phyloP scores from a whole-genome alignment of 1,140 invertebrate species.

The Calycopis cecrops region DNA sequence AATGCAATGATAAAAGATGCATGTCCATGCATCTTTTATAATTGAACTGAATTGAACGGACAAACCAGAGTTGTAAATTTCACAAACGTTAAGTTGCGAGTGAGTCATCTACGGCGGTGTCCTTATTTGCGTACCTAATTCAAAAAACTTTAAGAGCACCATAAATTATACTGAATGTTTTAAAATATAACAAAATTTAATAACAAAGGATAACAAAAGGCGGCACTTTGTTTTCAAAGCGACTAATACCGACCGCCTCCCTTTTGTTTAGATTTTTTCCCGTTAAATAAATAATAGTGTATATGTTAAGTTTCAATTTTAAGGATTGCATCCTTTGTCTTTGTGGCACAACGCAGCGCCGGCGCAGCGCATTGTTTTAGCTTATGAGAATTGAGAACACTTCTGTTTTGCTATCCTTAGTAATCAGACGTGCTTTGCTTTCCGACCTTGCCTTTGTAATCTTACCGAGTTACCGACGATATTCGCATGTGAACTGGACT shows the following conservation, averaged over 20 bases:
- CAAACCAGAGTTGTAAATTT: constrained; percentile 5
- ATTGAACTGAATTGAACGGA: constrained; percentile 7
- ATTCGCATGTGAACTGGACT: constrained; percentile 14
- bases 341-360: constrained; percentile 6
- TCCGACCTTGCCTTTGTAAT: no score
- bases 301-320: constrained; percentile 8
- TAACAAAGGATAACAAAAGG: no score
- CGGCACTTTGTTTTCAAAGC: no score
- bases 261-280: no score
- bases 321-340: background rate
- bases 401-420: constrained; percentile 16
- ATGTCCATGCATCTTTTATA: constrained; percentile 1
- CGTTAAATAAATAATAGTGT: constrained; percentile 14
- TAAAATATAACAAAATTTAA: constrained; percentile 2
- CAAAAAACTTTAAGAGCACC: constrained; percentile 5
- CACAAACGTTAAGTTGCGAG: no score
- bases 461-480: constrained; percentile 13
- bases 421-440: constrained; percentile 16
- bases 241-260: no score
- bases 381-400: no score
- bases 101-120: no score
- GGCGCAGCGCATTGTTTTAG: no score
- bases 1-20: no score
- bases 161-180: constrained; percentile 1
- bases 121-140: no score